Evolutionary conservation across 2,888 invertebrate genomes (phyloP).

Genomic region (Nephrocerus scutellatus): DNA sequence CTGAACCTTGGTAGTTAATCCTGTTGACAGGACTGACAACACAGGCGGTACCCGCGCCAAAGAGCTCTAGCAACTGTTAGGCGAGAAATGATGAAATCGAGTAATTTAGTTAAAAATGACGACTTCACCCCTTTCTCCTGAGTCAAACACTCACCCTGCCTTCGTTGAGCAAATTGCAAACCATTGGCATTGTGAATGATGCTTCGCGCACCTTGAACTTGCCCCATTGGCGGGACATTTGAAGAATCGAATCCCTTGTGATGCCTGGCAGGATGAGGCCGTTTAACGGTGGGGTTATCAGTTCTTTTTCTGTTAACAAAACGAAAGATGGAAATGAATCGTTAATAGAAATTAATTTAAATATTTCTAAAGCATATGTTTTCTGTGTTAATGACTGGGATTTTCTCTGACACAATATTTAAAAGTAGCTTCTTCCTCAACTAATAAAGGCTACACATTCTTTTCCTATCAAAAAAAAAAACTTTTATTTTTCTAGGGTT

Average conservation of each 20-base stretch:
- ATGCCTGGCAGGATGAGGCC: slow-evolving; percentile 95
- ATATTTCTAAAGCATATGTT: slow-evolving; percentile 17
- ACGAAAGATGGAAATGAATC: slow-evolving; percentile 2
- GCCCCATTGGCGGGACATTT: slow-evolving; percentile 74
- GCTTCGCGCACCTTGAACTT: slow-evolving; percentile 77
- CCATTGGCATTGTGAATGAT: slow-evolving; percentile 74
- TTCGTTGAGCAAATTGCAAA: slow-evolving; percentile 65
- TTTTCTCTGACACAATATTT: too few species aligned
- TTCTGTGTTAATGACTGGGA: too few species aligned
- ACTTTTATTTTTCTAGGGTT: too few species aligned
- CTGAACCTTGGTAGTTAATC: slow-evolving; percentile 68
- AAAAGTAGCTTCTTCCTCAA: too few species aligned
- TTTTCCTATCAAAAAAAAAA: too few species aligned
- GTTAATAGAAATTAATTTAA: neutral
- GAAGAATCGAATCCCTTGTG: slow-evolving; percentile 79
- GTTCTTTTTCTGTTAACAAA: slow-evolving; percentile 65
- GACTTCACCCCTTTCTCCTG: neutral
- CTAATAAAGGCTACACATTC: too few species aligned
- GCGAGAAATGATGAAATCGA: slow-evolving; percentile 10
- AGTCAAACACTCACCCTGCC: slow-evolving; percentile 66
- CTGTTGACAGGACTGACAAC: slow-evolving; percentile 85
- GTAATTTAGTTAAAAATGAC: slow-evolving; percentile 5
- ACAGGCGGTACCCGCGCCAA: slow-evolving; percentile 97
- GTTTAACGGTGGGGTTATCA: slow-evolving; percentile 87
- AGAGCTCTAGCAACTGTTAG: slow-evolving; percentile 83